phyloP scores from a whole-genome alignment of 2,113 vertebrate species.

The Callithrix jacchus region DNA sequence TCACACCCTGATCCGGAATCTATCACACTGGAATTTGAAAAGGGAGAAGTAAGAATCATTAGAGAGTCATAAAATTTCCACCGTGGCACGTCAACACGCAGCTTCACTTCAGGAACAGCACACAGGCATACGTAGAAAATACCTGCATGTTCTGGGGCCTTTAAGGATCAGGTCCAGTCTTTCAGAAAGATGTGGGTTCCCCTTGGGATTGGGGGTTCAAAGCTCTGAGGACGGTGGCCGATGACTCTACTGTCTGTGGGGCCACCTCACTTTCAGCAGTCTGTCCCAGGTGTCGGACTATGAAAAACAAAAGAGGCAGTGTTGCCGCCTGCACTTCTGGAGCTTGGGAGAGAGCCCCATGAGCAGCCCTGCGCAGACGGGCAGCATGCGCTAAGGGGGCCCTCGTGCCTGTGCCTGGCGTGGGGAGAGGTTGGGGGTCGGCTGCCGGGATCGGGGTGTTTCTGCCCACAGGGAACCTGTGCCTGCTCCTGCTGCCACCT shows the following conservation, averaged over 20 bases:
- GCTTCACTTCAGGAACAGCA: background rate
- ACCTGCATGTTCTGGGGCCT: background rate
- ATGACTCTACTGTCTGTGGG: background rate
- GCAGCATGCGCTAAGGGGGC: rapidly evolving
- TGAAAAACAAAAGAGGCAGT: constrained; percentile 22
- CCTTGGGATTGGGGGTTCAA: background rate
- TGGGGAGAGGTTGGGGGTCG: background rate
- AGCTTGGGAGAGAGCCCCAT: background rate
- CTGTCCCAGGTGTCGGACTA: constrained; percentile 65
- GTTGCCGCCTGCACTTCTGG: rapidly evolving
- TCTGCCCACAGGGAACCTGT: no score
- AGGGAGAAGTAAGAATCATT: background rate
- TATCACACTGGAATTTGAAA: constrained; percentile 18
- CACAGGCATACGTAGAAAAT: background rate
- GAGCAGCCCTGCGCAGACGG: rapidly evolving
- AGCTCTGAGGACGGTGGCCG: background rate
- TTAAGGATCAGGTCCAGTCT: constrained; percentile 31
- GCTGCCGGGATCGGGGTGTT: no score
- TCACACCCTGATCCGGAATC: background rate
- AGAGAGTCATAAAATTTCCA: background rate
- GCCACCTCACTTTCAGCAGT: constrained; percentile 60
- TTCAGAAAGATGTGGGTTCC: background rate
- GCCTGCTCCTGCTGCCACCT: background rate
- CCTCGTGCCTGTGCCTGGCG: no score
- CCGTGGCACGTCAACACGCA: no score